Conservation (phyloP, 2,113 vertebrate species). For the Anoplopoma fimbria region DNA sequence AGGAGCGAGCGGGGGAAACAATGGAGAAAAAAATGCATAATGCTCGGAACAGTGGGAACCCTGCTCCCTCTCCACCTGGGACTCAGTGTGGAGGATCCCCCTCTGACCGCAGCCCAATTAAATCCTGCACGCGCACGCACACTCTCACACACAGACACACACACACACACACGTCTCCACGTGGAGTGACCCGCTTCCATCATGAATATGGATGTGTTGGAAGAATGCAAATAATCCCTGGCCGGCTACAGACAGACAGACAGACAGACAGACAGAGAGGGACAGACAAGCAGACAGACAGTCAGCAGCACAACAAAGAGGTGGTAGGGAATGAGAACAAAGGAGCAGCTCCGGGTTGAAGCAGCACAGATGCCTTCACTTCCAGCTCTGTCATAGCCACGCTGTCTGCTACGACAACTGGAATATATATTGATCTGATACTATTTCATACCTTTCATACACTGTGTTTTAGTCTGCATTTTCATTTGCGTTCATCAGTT, state of each 20-base stretch:
- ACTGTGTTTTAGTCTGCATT: conserved; percentile 5
- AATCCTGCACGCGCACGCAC: conserved; percentile 64
- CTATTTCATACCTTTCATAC: background rate
- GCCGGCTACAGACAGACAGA: conserved; percentile 55
- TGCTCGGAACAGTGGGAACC: conserved; percentile 80
- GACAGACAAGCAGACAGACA: conserved; percentile 65
- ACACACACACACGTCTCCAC: conserved; percentile 52
- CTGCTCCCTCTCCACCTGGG: conserved; percentile 83
- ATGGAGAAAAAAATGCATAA: conserved; percentile 81
- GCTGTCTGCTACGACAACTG: no score
- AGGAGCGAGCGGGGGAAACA: conserved; percentile 69
- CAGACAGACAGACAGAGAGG: conserved; percentile 41
- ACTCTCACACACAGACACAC: conserved; percentile 35
- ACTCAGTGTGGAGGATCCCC: conserved; percentile 80
- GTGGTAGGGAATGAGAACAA: conserved; percentile 73
- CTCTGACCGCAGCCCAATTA: conserved; percentile 85
- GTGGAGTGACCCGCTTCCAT: conserved; percentile 81
- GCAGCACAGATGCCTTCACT: conserved; percentile 81
- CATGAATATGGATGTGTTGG: conserved; percentile 85
- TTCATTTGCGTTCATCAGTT: conserved; percentile 1
- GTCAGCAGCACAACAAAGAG: conserved; percentile 76
- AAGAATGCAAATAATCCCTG: conserved; percentile 82
- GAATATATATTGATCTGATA: background rate
- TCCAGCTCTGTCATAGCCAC: conserved; percentile 58
- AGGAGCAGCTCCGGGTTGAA: conserved; percentile 65